Conservation (phyloP, 2,113 vertebrate species). For the Chrysochloris asiatica region DNA sequence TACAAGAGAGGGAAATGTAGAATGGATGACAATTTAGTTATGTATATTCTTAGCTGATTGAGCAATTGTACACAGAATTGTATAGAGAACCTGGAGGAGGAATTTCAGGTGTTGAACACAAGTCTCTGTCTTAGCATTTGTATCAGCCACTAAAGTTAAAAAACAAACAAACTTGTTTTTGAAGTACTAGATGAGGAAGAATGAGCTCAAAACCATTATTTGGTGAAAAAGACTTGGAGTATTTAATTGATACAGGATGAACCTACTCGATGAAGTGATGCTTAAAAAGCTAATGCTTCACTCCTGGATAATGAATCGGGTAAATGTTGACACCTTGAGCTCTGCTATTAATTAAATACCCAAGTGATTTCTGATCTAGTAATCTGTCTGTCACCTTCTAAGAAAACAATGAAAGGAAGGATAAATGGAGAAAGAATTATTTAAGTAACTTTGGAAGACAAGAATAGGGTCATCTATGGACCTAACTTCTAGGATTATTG, state of each 20-base stretch:
- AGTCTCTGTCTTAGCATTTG: conserved; percentile 7
- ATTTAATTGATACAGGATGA: background rate
- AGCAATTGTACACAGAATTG: background rate
- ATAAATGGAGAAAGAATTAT: background rate
- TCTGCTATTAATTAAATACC: background rate
- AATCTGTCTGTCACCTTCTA: background rate
- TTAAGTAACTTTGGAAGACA: background rate
- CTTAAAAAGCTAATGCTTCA: background rate
- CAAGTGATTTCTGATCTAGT: background rate
- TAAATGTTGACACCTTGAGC: background rate
- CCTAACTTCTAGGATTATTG: background rate
- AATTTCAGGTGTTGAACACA: background rate
- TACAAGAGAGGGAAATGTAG: background rate
- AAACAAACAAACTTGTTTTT: background rate
- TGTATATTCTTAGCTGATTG: background rate
- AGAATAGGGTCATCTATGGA: background rate
- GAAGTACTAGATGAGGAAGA: background rate
- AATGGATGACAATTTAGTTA: background rate
- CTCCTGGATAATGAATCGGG: background rate
- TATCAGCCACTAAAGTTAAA: background rate
- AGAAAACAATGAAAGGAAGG: background rate
- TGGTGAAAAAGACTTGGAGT: background rate
- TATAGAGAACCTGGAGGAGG: background rate
- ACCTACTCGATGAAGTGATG: background rate
- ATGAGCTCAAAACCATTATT: background rate